Base-by-base conservation (phyloP, 2,797 vertebrate genomes). In the Oophaga sylvatica region DNA sequence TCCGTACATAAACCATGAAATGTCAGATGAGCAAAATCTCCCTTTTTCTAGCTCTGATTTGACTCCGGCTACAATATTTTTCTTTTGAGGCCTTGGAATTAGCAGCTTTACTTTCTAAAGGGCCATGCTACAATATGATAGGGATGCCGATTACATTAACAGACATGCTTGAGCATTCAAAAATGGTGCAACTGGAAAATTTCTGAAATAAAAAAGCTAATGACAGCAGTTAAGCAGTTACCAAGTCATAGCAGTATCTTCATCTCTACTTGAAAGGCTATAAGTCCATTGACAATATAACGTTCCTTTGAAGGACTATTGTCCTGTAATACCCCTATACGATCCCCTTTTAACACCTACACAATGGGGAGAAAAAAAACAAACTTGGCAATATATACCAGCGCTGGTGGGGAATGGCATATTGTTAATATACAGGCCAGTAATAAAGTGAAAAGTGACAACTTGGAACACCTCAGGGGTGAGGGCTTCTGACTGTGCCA, bases 161-260 rank as follows among this genome's bases (percentile, higher is more conserved):
- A 77, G n/a, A 41, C 35, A 73, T 45, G 41, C 5, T 7, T 19
- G 12, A 77, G 6, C 0, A 12, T 56, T 56, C 45, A 77, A 56
- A 77, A 77, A n/a, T 56, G 35, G 48, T 56, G 48, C 75, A 77
- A 26, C 8, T 26, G 22, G 5, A 56, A 26, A 15, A 10, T 10
- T 45, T 26, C 2, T 3, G 11, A 45, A 71, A 35, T 35, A 71
- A 10, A 71, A 75, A n/a, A 48, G 22, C 11, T 22, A 75, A 53
- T 12, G 0, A 48, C 71, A 75, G 41, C 71, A 75, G 41, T 75
- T 48, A 56, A 53, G 41, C 73, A 15, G 11, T 56, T 77, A 53
- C 22, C 71, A 75, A 75, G 13, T 75, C 71, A 75, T 75, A 75
- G 71, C 41, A 73, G 70, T 73, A 48, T 53, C 48, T 77, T 76